phyloP scores from a whole-genome alignment of 2,113 vertebrate species.

The Corythornis cristatus region DNA sequence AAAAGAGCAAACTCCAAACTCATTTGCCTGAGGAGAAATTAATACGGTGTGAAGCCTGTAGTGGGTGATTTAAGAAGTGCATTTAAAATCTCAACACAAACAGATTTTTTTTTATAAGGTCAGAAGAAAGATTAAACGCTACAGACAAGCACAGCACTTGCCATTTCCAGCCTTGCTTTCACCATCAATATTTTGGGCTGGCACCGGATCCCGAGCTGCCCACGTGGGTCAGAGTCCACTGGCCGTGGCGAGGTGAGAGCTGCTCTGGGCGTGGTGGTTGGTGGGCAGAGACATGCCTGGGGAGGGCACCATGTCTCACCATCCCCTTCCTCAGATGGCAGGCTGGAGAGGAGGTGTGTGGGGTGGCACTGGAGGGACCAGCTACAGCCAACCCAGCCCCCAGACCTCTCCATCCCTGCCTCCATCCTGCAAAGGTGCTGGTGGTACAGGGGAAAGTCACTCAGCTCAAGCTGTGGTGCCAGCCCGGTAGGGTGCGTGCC shows the following conservation, averaged over 20 bases:
- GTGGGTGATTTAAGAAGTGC: constrained; percentile 54
- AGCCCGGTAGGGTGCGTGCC: accelerated
- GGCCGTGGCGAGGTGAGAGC: accelerated
- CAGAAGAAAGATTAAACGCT: constrained; percentile 60
- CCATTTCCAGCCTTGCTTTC: not conserved
- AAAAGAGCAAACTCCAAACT: constrained; percentile 1
- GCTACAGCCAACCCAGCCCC: accelerated
- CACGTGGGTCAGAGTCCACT: not conserved
- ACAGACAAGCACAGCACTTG: constrained; percentile 9
- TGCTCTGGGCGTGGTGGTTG: accelerated
- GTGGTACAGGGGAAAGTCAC: accelerated
- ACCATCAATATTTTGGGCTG: not conserved
- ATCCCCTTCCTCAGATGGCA: not conserved
- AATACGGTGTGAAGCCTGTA: constrained; percentile 1
- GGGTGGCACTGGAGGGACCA: not conserved
- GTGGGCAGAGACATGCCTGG: accelerated
- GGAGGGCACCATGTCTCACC: not conserved
- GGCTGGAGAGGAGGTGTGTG: not conserved
- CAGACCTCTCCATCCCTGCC: accelerated
- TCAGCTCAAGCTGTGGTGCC: not conserved
- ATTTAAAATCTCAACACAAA: constrained; percentile 69
- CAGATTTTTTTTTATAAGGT: constrained; percentile 60
- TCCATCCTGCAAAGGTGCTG: not conserved
- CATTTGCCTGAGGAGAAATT: constrained; percentile 32
- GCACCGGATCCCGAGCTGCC: accelerated